Percentiles rank a stretch among this genome's conserved stretches.
Conservation (phyloP, 2,888 invertebrate genomes). For the Eristalis pertinax region DNA sequence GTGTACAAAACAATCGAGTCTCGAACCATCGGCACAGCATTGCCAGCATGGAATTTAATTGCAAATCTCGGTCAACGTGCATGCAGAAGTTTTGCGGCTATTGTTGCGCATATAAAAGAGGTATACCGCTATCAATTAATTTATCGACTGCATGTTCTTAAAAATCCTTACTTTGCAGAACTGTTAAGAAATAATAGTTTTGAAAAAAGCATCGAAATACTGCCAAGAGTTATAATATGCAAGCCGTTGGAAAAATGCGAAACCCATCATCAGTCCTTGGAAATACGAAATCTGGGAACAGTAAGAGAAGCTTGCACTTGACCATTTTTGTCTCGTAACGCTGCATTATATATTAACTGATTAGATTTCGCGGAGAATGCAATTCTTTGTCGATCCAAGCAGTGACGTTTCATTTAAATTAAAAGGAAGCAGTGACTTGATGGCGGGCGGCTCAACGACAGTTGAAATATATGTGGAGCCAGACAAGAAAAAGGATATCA, state of each 20-base stretch:
- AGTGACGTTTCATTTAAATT: constrained; percentile 28
- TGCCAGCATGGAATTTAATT: constrained; percentile 50
- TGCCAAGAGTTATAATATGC: constrained; percentile 41
- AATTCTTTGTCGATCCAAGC: constrained; percentile 26
- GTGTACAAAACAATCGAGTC: constrained; percentile 3
- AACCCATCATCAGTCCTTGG: constrained; percentile 23
- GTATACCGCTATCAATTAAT: neutral
- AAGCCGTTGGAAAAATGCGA: constrained; percentile 15
- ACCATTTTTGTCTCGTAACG: neutral
- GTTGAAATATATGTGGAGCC: constrained; percentile 40
- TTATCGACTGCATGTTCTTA: neutral
- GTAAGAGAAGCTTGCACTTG: constrained; percentile 11
- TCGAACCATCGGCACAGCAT: neutral
- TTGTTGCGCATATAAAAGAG: constrained; percentile 52
- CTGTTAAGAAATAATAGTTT: constrained; percentile 51
- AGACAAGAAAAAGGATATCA: constrained; percentile 8
- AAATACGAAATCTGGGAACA: constrained; percentile 35
- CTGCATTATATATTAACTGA: neutral
- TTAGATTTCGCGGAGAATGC: constrained; percentile 29
- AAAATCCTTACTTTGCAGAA: neutral
- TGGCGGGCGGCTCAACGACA: constrained; percentile 6
- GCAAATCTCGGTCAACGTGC: neutral
- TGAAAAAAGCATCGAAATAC: constrained; percentile 45
- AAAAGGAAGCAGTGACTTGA: constrained; percentile 18
- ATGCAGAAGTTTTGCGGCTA: constrained; percentile 3